These are phyloP conservation scores for Drosophila parthenogenetica DNA, from an alignment of 2,888 invertebrate genomes.

Conservation along the genomic window DNA sequence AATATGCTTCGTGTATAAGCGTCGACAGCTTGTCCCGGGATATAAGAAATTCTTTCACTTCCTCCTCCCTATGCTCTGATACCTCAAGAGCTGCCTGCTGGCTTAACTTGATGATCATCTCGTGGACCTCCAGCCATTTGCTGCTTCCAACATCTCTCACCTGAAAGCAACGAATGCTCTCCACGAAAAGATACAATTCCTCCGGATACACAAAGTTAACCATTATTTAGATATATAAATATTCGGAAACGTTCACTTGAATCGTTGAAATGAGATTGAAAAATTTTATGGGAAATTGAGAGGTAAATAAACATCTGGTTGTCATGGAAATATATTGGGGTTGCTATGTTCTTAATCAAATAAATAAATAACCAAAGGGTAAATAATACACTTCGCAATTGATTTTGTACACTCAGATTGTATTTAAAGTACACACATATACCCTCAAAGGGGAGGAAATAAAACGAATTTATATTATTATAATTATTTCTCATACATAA, in stretches of 20 bases:
- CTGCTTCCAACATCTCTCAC: conserved; percentile 89
- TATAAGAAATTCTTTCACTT: conserved; percentile 93
- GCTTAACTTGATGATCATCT: conserved; percentile 92
- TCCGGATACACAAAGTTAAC: conserved; percentile 87
- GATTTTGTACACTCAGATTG: conserved; percentile 44
- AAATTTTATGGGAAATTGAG: neutral
- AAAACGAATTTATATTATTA: conserved; percentile 20
- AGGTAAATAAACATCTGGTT: conserved; percentile 36
- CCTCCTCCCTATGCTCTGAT: conserved; percentile 91
- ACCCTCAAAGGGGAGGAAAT: conserved; percentile 4
- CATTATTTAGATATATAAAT: conserved; percentile 56
- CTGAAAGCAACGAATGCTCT: conserved; percentile 89
- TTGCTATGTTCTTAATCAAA: conserved; percentile 22
- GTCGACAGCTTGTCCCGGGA: conserved; percentile 86
- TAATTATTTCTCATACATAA: conserved; percentile 13
- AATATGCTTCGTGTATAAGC: conserved; percentile 93
- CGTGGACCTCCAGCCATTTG: conserved; percentile 93
- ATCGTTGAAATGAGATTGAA: conserved; percentile 1
- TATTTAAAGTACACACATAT: conserved; percentile 29
- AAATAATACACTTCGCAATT: neutral
- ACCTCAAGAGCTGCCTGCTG: conserved; percentile 95
- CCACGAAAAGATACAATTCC: conserved; percentile 91
- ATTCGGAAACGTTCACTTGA: conserved; percentile 6
- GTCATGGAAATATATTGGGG: conserved; percentile 29
- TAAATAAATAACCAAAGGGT: neutral